Base-by-base conservation (phyloP, 2,888 invertebrate genomes). In the Alentia gelatinosa region DNA sequence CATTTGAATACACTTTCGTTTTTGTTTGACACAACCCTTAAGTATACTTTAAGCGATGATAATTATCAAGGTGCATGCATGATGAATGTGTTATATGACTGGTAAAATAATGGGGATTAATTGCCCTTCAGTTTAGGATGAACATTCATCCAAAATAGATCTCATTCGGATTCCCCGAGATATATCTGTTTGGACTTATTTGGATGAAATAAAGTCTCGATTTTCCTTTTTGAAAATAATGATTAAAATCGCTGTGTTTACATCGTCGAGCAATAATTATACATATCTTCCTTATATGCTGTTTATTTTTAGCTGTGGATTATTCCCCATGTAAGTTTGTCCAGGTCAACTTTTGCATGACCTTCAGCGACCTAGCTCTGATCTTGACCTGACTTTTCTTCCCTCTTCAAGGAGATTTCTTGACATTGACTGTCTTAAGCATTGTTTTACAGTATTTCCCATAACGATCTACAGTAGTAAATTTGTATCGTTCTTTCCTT, bases 311-410 rank as follows among this genome's bases (percentile, higher is more conserved):
- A 86, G 86, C 86, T 86, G 9, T 86, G 86, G 86, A 86, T 86
- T 86, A 86, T 86, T 86, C 86, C 86, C 86, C 86, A 86, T 86
- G 86, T 86, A 86, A 86, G 86, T 86, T 42, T 86, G 86, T 47
- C 47, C 3, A 50, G 86, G 86, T 86, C 42, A 79, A 35, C 37
- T 39, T n/a, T 47, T 86, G 86, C 86, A 42, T 47, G 86, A 42
- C 42, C 86, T 79, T 79, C 39, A 9, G 79, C 39, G 79, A 79
- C 79, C 79, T 79, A 23, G 79, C 35, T 79, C 23, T 37, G 37
- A 79, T 39, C 37, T 37, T 35, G n/a, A 79, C 79, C 37, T 35
- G 12, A 19, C 74, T 33, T 74, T 26, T 68, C 23, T 26, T 15
- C 15, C 26, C 15, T 68, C 26, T 74, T 26, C 74, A 33, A 47